Evolutionary conservation across 2,888 invertebrate genomes (phyloP).

Genomic region (Neoscelio sp.): DNA sequence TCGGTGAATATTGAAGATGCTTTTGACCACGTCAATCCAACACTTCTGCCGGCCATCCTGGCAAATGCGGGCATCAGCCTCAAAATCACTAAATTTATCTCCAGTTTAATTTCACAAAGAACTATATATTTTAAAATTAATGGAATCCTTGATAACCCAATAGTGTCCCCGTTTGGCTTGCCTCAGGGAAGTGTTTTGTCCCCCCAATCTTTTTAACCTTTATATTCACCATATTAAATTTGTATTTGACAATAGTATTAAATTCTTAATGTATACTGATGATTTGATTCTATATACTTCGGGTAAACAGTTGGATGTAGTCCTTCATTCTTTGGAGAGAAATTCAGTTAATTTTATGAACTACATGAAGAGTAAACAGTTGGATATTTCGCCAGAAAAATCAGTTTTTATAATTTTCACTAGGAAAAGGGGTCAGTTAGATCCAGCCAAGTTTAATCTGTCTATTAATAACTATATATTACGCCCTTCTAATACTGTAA

Average conservation of each 20-base stretch:
- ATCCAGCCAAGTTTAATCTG: not conserved
- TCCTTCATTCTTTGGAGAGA: too few species aligned
- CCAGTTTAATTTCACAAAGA: not conserved
- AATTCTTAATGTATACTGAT: not conserved
- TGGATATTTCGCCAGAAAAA: too few species aligned
- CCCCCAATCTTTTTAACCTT: not conserved
- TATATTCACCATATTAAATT: not conserved
- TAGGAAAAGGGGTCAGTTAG: not conserved
- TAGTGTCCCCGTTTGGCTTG: not conserved
- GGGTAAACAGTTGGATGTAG: too few species aligned
- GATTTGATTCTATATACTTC: too few species aligned
- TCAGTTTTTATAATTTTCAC: too few species aligned
- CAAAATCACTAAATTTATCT: constrained; percentile 10
- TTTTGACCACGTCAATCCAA: constrained; percentile 13
- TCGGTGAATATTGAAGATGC: constrained; percentile 8
- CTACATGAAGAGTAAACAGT: too few species aligned
- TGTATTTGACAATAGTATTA: not conserved
- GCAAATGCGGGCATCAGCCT: not conserved
- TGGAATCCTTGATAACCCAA: not conserved
- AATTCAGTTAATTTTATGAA: too few species aligned
- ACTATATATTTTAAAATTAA: not conserved
- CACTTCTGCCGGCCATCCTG: not conserved
- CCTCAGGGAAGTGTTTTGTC: not conserved
- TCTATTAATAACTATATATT: not conserved
- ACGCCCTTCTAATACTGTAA: not conserved